These are phyloP conservation scores for Cerastis leucographa DNA, from an alignment of 2,888 invertebrate genomes.

Conservation along the genomic window DNA sequence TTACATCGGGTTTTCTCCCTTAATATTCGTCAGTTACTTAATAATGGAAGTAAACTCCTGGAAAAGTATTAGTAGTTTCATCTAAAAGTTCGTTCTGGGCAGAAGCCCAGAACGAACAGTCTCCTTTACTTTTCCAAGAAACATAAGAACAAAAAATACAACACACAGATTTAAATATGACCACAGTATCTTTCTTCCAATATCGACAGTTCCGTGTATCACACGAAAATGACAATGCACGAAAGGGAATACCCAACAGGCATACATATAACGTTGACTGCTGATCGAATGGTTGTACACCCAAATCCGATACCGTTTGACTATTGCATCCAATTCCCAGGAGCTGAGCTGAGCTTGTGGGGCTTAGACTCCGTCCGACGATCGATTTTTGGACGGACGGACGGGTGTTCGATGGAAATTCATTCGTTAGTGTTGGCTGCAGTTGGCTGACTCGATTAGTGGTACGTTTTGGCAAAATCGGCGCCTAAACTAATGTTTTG, in stretches of 20 bases:
- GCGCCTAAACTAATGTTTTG: background rate
- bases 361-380: conserved; percentile 18
- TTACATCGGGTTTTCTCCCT: background rate
- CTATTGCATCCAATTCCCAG: conserved; percentile 59
- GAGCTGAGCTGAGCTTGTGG: conserved; percentile 54
- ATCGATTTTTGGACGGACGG: conserved; percentile 46
- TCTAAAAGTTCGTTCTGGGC: background rate
- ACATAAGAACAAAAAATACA: conserved; percentile 24
- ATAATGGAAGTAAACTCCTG: background rate
- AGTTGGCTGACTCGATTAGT: background rate
- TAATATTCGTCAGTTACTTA: background rate
- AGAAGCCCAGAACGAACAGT: background rate
- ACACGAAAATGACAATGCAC: conserved; percentile 35
- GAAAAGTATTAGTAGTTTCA: background rate
- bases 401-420: conserved; percentile 15
- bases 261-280: conserved; percentile 34
- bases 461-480: background rate
- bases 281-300: conserved; percentile 60
- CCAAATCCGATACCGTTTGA: conserved; percentile 63
- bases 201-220: conserved; percentile 11
- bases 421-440: background rate
- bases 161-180: conserved; percentile 25
- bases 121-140: background rate
- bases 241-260: conserved; percentile 35
- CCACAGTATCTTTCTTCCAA: background rate